These are phyloP conservation scores for Mesocricetus auratus DNA, from an alignment of 2,113 vertebrate species.

Conservation along the genomic window DNA sequence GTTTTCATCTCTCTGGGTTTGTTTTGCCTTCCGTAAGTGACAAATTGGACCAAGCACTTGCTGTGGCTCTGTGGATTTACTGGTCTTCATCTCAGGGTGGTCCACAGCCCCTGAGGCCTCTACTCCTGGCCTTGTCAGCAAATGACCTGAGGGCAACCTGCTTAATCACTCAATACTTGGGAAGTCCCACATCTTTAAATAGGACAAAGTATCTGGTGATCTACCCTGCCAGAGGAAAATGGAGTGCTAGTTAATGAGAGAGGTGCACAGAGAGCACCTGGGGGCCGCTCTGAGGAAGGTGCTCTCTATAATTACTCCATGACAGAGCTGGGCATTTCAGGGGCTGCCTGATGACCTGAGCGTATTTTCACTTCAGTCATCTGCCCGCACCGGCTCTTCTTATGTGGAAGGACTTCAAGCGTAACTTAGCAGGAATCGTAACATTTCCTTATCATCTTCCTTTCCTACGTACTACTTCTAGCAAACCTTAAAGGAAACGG, in stretches of 20 bases:
- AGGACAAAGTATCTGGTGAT: conserved; percentile 23
- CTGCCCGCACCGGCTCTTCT: conserved; percentile 9
- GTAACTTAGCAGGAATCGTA: conserved; percentile 35
- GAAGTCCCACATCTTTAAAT: conserved; percentile 67
- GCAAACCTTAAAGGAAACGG: background rate
- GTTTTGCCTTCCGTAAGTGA: conserved; percentile 10
- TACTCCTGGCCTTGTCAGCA: conserved; percentile 2
- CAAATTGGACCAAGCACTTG: background rate
- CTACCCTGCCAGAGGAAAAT: conserved; percentile 52
- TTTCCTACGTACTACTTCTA: conserved; percentile 10
- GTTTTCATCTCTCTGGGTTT: conserved; percentile 42
- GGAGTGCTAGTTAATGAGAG: conserved; percentile 46
- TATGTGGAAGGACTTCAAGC: conserved; percentile 27
- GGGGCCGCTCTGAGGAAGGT: conserved; percentile 36
- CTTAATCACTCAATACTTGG: conserved; percentile 4
- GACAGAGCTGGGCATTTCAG: background rate
- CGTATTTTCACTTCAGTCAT: conserved; percentile 29
- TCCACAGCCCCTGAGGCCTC: background rate
- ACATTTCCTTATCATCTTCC: background rate
- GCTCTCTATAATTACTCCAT: conserved; percentile 22
- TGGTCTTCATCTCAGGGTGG: background rate
- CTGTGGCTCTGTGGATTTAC: background rate
- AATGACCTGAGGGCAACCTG: background rate
- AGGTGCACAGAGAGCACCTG: conserved; percentile 42
- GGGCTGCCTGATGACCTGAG: background rate